These are phyloP conservation scores for Chaetura pelagica DNA, from an alignment of 2,113 vertebrate species.

Conservation along the genomic window DNA sequence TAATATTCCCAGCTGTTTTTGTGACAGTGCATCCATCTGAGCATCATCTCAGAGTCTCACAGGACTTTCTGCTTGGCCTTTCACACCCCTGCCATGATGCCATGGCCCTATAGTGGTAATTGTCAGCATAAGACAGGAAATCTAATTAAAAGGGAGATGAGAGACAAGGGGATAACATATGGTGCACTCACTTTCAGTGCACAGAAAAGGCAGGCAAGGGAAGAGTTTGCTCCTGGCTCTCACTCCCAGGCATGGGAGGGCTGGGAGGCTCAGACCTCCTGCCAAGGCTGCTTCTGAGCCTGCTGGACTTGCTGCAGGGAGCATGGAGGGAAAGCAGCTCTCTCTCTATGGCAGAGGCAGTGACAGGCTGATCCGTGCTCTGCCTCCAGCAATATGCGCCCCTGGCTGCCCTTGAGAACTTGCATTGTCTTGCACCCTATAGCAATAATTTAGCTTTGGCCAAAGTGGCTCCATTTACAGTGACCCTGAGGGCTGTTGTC, in stretches of 20 bases:
- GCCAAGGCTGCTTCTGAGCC: background rate
- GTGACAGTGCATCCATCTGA: background rate
- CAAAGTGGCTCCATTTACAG: background rate
- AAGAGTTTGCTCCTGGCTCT: background rate
- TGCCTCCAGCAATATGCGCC: fast-evolving
- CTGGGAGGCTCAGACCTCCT: background rate
- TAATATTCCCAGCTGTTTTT: background rate
- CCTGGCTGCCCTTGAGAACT: background rate
- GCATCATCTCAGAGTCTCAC: background rate
- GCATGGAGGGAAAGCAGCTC: fast-evolving
- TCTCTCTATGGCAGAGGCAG: background rate
- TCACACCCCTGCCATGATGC: fast-evolving
- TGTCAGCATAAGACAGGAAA: background rate
- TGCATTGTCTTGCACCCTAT: background rate
- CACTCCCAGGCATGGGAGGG: background rate
- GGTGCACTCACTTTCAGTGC: background rate
- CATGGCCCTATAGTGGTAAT: background rate
- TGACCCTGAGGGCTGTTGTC: background rate
- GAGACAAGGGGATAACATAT: background rate
- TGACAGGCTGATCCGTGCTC: background rate
- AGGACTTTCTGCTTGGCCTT: fast-evolving
- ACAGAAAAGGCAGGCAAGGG: background rate
- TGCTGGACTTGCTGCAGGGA: background rate
- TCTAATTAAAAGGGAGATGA: background rate
- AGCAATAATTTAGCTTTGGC: background rate